These are phyloP conservation scores for Philhelius pedissequus DNA, from an alignment of 2,888 invertebrate genomes.

Conservation along the genomic window DNA sequence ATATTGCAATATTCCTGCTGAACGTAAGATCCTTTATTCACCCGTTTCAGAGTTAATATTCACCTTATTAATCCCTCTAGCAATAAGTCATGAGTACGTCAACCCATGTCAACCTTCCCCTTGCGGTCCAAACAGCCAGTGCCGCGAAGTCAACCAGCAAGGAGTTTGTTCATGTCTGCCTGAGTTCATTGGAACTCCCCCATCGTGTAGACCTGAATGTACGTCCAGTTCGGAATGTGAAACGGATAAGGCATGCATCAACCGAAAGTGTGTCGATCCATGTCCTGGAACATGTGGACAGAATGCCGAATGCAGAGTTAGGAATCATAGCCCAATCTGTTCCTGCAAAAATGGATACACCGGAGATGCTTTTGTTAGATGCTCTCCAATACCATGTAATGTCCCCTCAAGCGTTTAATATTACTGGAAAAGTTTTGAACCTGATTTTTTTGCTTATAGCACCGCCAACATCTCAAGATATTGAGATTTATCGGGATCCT, in stretches of 20 bases:
- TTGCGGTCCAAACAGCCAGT: slow-evolving; percentile 88
- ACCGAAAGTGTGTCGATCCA: slow-evolving; percentile 86
- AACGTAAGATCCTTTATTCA: slow-evolving; percentile 74
- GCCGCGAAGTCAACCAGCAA: slow-evolving; percentile 84
- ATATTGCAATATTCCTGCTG: slow-evolving; percentile 79
- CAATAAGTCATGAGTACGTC: slow-evolving; percentile 79
- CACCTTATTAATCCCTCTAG: slow-evolving; percentile 79
- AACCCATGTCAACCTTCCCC: slow-evolving; percentile 81
- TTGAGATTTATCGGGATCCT: slow-evolving; percentile 78
- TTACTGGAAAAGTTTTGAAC: not conserved
- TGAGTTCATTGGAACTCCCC: slow-evolving; percentile 84
- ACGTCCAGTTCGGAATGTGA: slow-evolving; percentile 86
- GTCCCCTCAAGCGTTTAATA: not conserved
- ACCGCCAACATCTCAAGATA: slow-evolving; percentile 70
- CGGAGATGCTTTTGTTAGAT: slow-evolving; percentile 88
- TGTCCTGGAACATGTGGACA: slow-evolving; percentile 88
- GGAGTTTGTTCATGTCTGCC: slow-evolving; percentile 86
- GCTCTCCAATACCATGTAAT: slow-evolving; percentile 81
- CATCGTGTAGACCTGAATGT: slow-evolving; percentile 87
- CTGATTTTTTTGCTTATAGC: slow-evolving; percentile 62
- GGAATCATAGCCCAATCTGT: slow-evolving; percentile 90
- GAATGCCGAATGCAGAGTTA: slow-evolving; percentile 85
- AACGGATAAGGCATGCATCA: slow-evolving; percentile 84
- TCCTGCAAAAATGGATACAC: slow-evolving; percentile 83
- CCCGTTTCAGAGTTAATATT: not conserved